Conservation (phyloP, 1,140 invertebrate species). For the Pantala flavescens region DNA sequence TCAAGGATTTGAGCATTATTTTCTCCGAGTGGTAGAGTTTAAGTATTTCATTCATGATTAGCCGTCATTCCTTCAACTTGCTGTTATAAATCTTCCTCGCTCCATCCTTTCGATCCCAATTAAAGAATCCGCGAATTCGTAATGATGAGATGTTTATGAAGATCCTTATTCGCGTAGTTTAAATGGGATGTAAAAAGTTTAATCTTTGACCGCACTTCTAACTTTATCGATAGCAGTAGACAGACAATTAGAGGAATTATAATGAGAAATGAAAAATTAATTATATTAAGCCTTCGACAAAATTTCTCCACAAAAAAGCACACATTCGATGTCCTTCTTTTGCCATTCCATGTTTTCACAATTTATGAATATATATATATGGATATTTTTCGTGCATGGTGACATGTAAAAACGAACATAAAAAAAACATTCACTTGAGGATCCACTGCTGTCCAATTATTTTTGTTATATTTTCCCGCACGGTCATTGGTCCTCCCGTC, state of each 20-base stretch:
- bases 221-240: not conserved
- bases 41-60: not conserved
- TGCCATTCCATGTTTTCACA: not conserved
- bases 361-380: slow-evolving; percentile 10
- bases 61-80: not conserved
- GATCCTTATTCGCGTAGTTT: too few relatives aligned
- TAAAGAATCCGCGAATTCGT: too few relatives aligned
- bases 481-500: not conserved
- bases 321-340: slow-evolving; percentile 5
- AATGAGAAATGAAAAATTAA: not conserved
- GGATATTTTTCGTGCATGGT: not conserved
- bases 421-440: not conserved
- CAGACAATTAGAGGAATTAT: not conserved
- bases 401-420: not conserved
- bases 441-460: slow-evolving; percentile 5
- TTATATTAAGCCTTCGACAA: not conserved
- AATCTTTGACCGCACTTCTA: slow-evolving; percentile 6
- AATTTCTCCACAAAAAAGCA: slow-evolving; percentile 7
- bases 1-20: not conserved
- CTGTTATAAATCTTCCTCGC: not conserved
- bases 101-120: not conserved
- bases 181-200: not conserved
- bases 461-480: slow-evolving; percentile 2
- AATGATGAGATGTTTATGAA: too few relatives aligned
- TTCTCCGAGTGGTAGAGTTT: not conserved